These are phyloP conservation scores for Gryon sp. DNA, from an alignment of 1,140 invertebrate genomes.

Conservation along the genomic window DNA sequence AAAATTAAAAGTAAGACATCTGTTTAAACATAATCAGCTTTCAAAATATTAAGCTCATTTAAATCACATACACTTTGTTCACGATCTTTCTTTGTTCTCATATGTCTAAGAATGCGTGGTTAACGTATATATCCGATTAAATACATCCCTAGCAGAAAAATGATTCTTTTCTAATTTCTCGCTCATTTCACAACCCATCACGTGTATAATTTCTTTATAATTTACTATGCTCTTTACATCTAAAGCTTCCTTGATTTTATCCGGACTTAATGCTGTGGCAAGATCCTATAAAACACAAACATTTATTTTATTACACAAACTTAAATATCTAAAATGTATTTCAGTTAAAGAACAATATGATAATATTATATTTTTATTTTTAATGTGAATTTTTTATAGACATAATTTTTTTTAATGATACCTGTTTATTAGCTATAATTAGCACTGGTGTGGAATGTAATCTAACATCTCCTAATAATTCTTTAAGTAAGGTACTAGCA, in stretches of 20 bases:
- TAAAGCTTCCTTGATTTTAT: conserved; percentile 74
- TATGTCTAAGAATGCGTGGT: conserved; percentile 40
- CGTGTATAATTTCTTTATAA: conserved; percentile 73
- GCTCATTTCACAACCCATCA: conserved; percentile 73
- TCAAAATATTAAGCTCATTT: no score
- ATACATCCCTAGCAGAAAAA: conserved; percentile 61
- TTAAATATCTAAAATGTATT: no score
- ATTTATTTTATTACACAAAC: conserved; percentile 6
- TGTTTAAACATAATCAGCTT: no score
- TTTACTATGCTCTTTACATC: conserved; percentile 73
- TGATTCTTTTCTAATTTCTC: conserved; percentile 63
- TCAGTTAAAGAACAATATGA: no score
- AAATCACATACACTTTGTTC: no score
- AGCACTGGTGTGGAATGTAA: conserved; percentile 74
- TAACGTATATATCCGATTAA: conserved; percentile 71
- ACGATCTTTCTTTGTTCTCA: no score
- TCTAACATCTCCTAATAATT: conserved; percentile 74
- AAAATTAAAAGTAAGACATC: no score
- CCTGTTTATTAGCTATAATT: conserved; percentile 78
- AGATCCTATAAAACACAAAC: conserved; percentile 75
- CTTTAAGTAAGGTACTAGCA: conserved; percentile 72
- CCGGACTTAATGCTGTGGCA: conserved; percentile 67
- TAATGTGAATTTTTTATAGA: no score
- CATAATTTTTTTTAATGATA: conserved; percentile 47
- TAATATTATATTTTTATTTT: no score